Conservation (phyloP, 2,888 invertebrate species). For the Graphium colonna region DNA sequence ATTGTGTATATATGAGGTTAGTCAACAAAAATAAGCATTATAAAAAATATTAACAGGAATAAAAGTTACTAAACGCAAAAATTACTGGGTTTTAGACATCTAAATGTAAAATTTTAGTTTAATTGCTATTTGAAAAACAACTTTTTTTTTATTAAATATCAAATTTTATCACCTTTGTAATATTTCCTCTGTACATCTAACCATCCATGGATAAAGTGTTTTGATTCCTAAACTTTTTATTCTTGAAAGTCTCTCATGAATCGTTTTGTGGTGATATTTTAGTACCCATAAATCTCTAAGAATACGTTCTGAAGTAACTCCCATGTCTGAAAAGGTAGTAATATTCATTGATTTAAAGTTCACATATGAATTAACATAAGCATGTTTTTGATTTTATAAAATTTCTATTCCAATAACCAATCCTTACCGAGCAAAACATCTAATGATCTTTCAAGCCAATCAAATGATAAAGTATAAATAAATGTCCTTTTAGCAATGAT, state of each 20-base stretch:
- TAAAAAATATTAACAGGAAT: too few relatives aligned
- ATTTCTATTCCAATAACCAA: background rate
- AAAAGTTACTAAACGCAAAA: too few relatives aligned
- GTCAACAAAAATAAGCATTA: too few relatives aligned
- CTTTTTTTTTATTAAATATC: too few relatives aligned
- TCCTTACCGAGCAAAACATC: constrained; percentile 68
- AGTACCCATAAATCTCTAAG: constrained; percentile 83
- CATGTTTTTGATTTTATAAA: too few relatives aligned
- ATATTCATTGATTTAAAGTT: background rate
- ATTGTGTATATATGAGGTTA: too few relatives aligned
- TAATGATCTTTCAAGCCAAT: constrained; percentile 75
- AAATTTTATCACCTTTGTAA: constrained; percentile 68
- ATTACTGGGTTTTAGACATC: too few relatives aligned
- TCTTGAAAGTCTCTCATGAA: constrained; percentile 70
- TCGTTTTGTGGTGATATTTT: constrained; percentile 77
- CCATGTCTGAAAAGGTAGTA: constrained; percentile 59
- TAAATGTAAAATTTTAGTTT: too few relatives aligned
- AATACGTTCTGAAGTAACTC: constrained; percentile 75
- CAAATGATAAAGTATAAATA: constrained; percentile 76
- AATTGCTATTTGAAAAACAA: too few relatives aligned
- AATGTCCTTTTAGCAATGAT: constrained; percentile 74
- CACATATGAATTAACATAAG: too few relatives aligned
- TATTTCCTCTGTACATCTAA: constrained; percentile 79
- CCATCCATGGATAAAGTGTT: constrained; percentile 83
- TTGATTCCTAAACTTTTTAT: constrained; percentile 71